phyloP scores from a whole-genome alignment of 2,888 invertebrate genomes.

The Chalcosyrphus nemorum region DNA sequence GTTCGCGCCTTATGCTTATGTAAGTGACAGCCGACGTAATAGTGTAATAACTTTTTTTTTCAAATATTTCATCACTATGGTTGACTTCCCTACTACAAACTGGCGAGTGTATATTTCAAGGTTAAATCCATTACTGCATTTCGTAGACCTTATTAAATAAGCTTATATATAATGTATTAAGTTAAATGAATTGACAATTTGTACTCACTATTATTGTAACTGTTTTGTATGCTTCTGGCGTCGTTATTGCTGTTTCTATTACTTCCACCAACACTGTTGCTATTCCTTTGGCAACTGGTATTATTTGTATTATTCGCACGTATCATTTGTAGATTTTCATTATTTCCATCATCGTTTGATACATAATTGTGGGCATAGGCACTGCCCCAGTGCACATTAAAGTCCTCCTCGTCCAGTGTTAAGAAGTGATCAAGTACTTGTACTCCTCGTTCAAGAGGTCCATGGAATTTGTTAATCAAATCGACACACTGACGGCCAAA shows the following conservation, averaged over 20 bases:
- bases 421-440: constrained; percentile 87
- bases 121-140: constrained; percentile 22
- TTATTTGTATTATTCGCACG: constrained; percentile 52
- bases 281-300: constrained; percentile 34
- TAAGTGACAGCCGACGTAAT: neutral
- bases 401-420: constrained; percentile 83
- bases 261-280: constrained; percentile 18
- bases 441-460: constrained; percentile 82
- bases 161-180: constrained; percentile 3
- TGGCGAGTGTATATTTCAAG: constrained; percentile 23
- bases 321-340: constrained; percentile 76
- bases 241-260: constrained; percentile 51
- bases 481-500: constrained; percentile 86
- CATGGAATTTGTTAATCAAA: constrained; percentile 82
- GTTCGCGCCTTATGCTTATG: neutral
- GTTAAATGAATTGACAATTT: constrained; percentile 13
- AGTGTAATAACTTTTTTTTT: neutral
- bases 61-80: neutral
- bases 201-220: constrained; percentile 64
- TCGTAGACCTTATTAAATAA: constrained; percentile 26
- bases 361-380: constrained; percentile 80
- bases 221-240: constrained; percentile 65
- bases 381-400: constrained; percentile 80
- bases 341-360: constrained; percentile 76
- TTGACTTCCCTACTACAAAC: neutral